Conservation (phyloP, 2,888 invertebrate species). For the Luffia ferchaultella region DNA sequence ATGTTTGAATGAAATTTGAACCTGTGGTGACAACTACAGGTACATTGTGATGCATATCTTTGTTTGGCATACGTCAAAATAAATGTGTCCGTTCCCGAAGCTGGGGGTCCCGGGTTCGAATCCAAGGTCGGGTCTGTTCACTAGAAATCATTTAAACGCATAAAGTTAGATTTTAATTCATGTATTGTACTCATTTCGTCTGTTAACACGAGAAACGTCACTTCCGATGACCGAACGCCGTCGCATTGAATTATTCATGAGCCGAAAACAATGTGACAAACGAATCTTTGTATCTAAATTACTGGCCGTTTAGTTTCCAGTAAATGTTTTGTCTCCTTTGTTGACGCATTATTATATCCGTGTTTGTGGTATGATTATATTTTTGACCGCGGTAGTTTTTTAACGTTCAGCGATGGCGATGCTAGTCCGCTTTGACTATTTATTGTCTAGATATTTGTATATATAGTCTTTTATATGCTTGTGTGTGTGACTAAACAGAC, state of each 20-base stretch:
- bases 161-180: background rate
- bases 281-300: background rate
- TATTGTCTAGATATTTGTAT: background rate
- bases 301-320: background rate
- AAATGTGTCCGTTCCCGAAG: background rate
- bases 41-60: too few relatives aligned
- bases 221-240: background rate
- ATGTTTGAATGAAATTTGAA: too few relatives aligned
- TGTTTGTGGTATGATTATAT: background rate
- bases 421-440: background rate
- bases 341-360: background rate
- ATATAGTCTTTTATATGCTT: background rate
- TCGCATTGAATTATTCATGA: background rate
- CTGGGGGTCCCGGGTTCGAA: background rate
- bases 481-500: background rate
- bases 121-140: background rate
- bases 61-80: too few relatives aligned
- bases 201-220: background rate
- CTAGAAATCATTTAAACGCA: background rate
- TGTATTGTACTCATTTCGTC: background rate
- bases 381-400: background rate
- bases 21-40: too few relatives aligned
- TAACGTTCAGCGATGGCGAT: background rate
- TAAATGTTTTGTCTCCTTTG: background rate
- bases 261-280: background rate